phyloP scores from a whole-genome alignment of 1,140 invertebrate species.

The Coelopa frigida region DNA sequence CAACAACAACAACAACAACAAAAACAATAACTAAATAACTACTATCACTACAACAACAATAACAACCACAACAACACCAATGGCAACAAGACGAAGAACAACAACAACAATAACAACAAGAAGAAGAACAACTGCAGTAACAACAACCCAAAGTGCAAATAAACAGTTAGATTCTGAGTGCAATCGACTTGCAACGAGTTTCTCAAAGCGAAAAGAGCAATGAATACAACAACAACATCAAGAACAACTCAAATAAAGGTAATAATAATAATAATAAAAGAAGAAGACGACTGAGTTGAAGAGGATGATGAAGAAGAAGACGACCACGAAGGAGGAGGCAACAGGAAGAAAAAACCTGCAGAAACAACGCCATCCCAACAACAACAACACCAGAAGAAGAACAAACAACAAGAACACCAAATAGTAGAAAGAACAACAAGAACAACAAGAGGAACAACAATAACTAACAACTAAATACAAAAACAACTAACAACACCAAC shows the following conservation, averaged over 20 bases:
- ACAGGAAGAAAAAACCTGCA: background rate
- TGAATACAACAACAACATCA: background rate
- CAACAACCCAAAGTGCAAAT: conserved; percentile 2
- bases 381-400: too few relatives aligned
- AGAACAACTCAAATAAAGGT: conserved; percentile 3
- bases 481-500: too few relatives aligned
- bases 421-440: too few relatives aligned
- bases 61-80: conserved; percentile 6
- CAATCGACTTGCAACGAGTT: too few relatives aligned
- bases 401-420: too few relatives aligned
- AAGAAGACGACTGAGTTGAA: background rate
- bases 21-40: background rate
- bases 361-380: too few relatives aligned
- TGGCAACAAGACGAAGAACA: conserved; percentile 6
- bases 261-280: background rate
- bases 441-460: too few relatives aligned
- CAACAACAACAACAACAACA: conserved; percentile 5
- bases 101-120: conserved; percentile 7
- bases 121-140: conserved; percentile 11
- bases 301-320: background rate
- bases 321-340: background rate
- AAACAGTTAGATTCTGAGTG: too few relatives aligned
- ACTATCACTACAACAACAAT: conserved; percentile 8
- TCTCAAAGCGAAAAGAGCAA: conserved; percentile 4
- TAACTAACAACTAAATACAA: too few relatives aligned